Base-by-base conservation (phyloP, 2,113 vertebrate genomes). In the Hystrix brachyura region DNA sequence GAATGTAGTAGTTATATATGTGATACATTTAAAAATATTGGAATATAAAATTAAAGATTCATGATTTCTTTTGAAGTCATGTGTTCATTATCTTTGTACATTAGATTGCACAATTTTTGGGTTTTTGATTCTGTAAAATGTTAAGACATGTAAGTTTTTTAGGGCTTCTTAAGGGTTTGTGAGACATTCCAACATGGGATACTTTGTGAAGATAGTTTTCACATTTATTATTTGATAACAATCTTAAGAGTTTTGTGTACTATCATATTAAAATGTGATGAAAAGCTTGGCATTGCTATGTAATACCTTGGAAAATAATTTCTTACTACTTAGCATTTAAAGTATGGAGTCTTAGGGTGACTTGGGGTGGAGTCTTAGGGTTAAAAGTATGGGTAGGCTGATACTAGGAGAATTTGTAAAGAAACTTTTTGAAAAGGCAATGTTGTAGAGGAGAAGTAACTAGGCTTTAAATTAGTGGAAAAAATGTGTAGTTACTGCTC, bases 261-360 rank as follows among this genome's bases (percentile, higher is more conserved):
- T 91, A 23, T 88, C 90, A 51, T 38, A 48, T 96, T 95, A 87
- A 97, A 88, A 88, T 96, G 71, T 96, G 72, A 51, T 95, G n/a
- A 90, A 95, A 93, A 97, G 25, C 43, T 84, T 65, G 64, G 89
- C 60, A 94, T 79, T 95, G 55, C 32, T 96, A 2, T 95, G 27
- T 87, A 64, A 88, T 86, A 93, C 48, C 67, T 69, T 17, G n/a
- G 76, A 84, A 93, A 90, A 74, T 27, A 78, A 76, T 90, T 86
- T 95, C 85, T 87, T 93, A 62, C 95, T 98, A 96, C 92, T 84
- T 97, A 95, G 94, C 96, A 48, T 95, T 94, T 95, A 32, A 97
- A 94, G 46, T 97, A 91, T 94, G 96, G 91, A 94, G 62, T 95
- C 72, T 96, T 59, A 69, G 43, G 38, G 19, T 23, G 32, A 67